Conservation (phyloP, 2,797 vertebrate species). For the Zalophus californianus region DNA sequence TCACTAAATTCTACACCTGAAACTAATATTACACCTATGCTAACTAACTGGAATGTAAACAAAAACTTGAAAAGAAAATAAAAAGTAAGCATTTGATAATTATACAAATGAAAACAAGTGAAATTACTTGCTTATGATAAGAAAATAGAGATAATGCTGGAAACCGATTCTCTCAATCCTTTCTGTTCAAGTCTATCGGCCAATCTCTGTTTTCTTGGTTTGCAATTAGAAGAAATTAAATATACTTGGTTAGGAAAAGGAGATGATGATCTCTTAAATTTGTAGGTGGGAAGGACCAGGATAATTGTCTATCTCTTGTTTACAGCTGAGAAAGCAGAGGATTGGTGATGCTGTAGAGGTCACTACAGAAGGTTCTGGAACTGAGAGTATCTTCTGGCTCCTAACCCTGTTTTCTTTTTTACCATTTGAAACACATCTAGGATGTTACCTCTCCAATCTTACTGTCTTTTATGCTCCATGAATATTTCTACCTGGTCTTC, state of each 20-base stretch:
- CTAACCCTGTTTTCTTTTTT: background rate
- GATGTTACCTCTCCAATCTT: background rate
- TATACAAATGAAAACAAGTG: background rate
- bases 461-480: background rate
- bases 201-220: background rate
- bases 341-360: background rate
- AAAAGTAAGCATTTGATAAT: background rate
- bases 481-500: background rate
- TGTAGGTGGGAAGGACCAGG: background rate
- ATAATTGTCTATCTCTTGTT: background rate
- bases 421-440: background rate
- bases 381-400: background rate
- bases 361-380: conserved; percentile 2
- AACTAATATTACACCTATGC: background rate
- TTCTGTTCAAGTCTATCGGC: background rate
- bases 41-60: background rate
- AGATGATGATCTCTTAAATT: background rate
- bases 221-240: conserved; percentile 5
- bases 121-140: conserved; percentile 4
- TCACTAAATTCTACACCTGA: background rate
- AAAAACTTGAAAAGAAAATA: background rate
- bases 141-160: background rate
- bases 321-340: background rate
- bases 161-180: background rate
- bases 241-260: background rate